Conservation (phyloP, 2,888 invertebrate species). For the Troilus luridus region DNA sequence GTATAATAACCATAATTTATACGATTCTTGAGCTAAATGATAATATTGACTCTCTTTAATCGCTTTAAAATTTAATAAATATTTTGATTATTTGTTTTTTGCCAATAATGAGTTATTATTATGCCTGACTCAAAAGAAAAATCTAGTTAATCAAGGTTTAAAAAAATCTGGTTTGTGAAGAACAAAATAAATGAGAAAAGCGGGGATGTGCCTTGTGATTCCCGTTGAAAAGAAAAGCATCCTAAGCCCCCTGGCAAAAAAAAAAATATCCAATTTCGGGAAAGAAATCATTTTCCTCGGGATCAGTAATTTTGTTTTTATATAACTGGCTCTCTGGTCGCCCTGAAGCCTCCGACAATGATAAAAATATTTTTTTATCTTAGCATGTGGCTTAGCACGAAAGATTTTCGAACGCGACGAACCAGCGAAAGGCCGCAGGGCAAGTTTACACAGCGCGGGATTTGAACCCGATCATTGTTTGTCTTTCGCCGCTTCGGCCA, state of each 20-base stretch:
- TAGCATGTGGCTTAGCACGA: neutral
- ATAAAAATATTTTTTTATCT: neutral
- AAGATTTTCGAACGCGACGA: neutral
- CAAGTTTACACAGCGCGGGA: neutral
- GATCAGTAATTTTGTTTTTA: neutral
- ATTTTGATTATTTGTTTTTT: no score
- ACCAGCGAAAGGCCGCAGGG: neutral
- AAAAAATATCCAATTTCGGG: conserved; percentile 5
- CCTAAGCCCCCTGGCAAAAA: neutral
- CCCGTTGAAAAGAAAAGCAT: neutral
- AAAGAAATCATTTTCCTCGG: neutral
- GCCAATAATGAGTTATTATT: no score
- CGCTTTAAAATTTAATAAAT: no score
- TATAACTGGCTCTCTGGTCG: neutral
- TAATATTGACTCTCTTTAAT: no score
- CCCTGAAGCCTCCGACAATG: neutral
- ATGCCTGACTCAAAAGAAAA: no score
- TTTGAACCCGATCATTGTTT: neutral
- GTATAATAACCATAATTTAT: no score
- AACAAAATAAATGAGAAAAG: neutral
- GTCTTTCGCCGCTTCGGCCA: neutral
- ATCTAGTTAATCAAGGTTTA: neutral
- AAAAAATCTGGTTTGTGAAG: neutral
- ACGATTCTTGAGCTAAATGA: no score
- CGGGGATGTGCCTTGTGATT: neutral